A percentile compares a stretch with the other conserved stretches of the same genome.
Conservation (phyloP, 2,113 vertebrate species). For the Vimba vimba region DNA sequence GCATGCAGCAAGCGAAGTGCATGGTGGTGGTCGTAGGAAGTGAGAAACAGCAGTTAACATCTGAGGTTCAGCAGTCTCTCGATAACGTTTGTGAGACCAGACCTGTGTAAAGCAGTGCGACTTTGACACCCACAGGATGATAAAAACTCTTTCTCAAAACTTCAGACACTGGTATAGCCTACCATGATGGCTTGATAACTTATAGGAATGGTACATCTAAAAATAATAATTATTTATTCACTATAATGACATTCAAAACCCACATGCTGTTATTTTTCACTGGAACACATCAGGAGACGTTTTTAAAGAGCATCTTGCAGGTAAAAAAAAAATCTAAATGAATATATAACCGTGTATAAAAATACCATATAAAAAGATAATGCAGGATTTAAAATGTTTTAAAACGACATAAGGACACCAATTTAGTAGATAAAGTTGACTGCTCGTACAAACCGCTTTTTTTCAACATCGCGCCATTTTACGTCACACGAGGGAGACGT, state of each 20-base stretch:
- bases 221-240: neutral
- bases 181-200: neutral
- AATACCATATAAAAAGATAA: too few relatives aligned
- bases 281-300: neutral
- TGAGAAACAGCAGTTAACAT: constrained; percentile 20
- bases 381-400: too few relatives aligned
- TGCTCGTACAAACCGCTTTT: too few relatives aligned
- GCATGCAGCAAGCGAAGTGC: neutral
- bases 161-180: neutral
- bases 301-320: too few relatives aligned
- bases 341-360: too few relatives aligned
- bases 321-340: too few relatives aligned
- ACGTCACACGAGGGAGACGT: too few relatives aligned
- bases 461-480: too few relatives aligned
- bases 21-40: constrained; percentile 12
- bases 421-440: too few relatives aligned
- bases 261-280: neutral
- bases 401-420: too few relatives aligned
- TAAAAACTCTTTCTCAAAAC: neutral
- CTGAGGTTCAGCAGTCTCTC: neutral
- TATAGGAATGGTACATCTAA: neutral
- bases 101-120: neutral
- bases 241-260: neutral
- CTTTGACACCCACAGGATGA: neutral
- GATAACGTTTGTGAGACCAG: neutral